Base-by-base conservation (phyloP, 2,888 invertebrate genomes). In the Dolichomitus sp. region DNA sequence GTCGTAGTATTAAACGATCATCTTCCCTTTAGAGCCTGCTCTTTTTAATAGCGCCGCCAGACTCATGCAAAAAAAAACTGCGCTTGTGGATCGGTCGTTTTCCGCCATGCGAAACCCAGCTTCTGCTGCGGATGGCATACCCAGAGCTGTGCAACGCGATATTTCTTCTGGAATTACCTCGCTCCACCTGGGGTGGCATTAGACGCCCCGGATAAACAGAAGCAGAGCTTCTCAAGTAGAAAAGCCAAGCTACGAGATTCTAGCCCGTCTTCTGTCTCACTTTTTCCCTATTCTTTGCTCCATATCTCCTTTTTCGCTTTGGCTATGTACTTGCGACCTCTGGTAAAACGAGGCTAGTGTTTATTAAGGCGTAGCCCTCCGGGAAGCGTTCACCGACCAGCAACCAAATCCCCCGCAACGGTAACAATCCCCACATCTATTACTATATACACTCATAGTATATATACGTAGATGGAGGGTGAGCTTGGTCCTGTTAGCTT, bases 281-380 rank as follows among this genome's bases (percentile, higher is more conserved):
- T n/a, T 68, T 73, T 63, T 17, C 17, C 27, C 54, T 30, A 40
- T 77, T 61, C 63, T 52, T 63, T 17, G 37, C 79, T 52, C 50
- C 33, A n/a, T 37, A 30, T 66, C 50, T 78, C 42, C 72, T 27
- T 52, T 72, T 61, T 59, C 61, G 42, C 68, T 73, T 52, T 65
- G 12, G 40, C 52, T 61, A 45, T 79, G 52, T 54, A 42, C 54
- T 17, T 9, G 23, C 42, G 73, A 61, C 52, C 61, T 63, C 52
- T 14, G 82, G 79, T 73, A 81, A 87, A 84, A 83, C 81, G 81
- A 80, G 81, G 77, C 69, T 76, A 81, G 68, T 82, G 86, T 88
- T 88, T 87, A 87, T 87, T 85, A 88, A 87, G 80, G 84, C 82
- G 84, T 80, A 82, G 79, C 81, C 81, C 80, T 83, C 61, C 42